A percentile compares a stretch with the other conserved stretches of the same genome.
phyloP scores from a whole-genome alignment of 2,888 invertebrate species.

The Nymphalis polychloros region DNA sequence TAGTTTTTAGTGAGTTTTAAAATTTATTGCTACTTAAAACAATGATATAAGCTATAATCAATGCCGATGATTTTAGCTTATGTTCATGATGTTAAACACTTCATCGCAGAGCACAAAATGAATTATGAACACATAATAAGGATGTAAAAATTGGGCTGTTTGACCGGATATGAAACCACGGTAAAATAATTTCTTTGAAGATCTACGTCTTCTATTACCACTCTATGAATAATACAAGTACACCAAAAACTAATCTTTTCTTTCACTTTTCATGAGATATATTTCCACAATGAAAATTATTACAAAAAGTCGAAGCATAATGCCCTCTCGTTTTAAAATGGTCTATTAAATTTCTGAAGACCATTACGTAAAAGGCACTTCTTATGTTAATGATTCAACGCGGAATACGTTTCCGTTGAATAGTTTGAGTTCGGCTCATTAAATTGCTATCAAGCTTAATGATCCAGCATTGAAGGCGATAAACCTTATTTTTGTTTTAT shows the following conservation, averaged over 20 bases:
- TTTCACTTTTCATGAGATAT: too few species aligned
- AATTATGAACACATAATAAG: too few species aligned
- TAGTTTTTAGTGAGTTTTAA: too few species aligned
- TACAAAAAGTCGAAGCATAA: neutral
- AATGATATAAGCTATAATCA: too few species aligned
- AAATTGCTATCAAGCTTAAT: constrained; percentile 9
- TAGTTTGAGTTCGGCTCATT: constrained; percentile 9
- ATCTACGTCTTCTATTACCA: too few species aligned
- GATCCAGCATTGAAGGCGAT: constrained; percentile 11
- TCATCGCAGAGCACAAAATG: too few species aligned
- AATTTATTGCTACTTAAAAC: too few species aligned
- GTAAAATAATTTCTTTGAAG: too few species aligned
- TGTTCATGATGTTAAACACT: too few species aligned
- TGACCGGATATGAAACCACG: too few species aligned
- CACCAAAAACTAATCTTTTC: neutral
- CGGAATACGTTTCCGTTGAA: neutral
- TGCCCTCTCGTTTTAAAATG: neutral
- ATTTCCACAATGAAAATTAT: neutral
- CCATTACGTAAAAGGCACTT: constrained; percentile 14
- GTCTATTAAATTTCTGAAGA: constrained; percentile 12
- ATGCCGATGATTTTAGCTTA: too few species aligned
- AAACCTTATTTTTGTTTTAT: constrained; percentile 5
- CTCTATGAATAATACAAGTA: neutral
- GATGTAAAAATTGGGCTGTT: too few species aligned
- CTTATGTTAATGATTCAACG: constrained; percentile 18